Base-by-base conservation (phyloP, 2,888 invertebrate species). In the Linyphia triangularis region DNA sequence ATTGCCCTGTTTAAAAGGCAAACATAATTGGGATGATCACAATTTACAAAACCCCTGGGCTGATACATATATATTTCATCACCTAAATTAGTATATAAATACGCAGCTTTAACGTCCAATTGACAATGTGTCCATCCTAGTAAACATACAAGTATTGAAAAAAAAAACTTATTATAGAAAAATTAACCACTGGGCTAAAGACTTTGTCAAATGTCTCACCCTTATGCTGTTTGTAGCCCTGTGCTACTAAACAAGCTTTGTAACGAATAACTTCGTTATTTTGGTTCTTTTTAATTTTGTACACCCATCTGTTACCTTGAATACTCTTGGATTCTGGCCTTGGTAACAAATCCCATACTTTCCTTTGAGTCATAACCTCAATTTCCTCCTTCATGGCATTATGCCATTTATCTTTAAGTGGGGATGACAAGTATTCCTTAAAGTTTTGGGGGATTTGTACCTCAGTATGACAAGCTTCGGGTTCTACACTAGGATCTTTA, bases 71-170 rank as follows among this genome's bases (percentile, higher is more conserved):
- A 69, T 28, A 81, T 69, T 0, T 2, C 28, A 30, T 43, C 28
- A 30, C 16, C 19, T 59, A 78, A 63, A 26, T 2, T 6, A 19
- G 67, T 61, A 40, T 83, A 83, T 6, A 83, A 30, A 61, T 83
- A 83, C 10, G 73, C 73, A 61, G 43, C 37, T 72, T 83, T 83
- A 63, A 83, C 61, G 40, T 73, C 83, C 0, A 61, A 26, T 7
- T 73, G 83, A 16, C 28, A 37, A 63, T 83, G 61, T 2, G 26
- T 9, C 83, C 83, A 83, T 5, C 28, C 61, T 4, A 59, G 5
- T 9, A 22, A 26, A 13, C 19, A 28, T 26, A 82, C 82, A 22
- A 82, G 43, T 1, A 72, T 16, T 1, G 30, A 59, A 57, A 81
- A 33, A 30, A 13, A 82, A 77, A 5, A 51, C 75, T 4, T 22